Conservation (phyloP, 2,113 vertebrate species). For the Lycaon pictus region DNA sequence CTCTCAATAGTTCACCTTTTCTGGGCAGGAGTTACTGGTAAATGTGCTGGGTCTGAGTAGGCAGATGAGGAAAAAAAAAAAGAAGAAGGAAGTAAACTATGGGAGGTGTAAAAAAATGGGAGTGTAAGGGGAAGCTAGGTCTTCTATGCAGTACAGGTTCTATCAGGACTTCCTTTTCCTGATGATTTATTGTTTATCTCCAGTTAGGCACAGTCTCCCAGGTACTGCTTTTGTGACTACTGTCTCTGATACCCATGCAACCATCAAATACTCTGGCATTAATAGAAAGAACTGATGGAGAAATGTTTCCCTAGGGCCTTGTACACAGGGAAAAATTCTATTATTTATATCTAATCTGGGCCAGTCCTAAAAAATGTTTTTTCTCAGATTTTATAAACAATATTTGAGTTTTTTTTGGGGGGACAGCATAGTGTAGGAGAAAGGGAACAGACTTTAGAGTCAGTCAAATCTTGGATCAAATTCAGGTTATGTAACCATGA, state of each 20-base stretch:
- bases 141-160: not conserved
- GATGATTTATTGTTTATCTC: not conserved
- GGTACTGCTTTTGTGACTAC: not conserved
- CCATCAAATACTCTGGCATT: not conserved
- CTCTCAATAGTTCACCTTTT: not conserved
- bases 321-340: not conserved
- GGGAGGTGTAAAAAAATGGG: not conserved
- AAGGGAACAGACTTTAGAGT: not conserved
- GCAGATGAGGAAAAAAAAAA: not conserved
- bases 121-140: not conserved
- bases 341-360: not conserved
- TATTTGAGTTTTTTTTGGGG: not conserved
- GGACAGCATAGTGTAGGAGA: not conserved
- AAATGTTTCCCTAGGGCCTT: not conserved
- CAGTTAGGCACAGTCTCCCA: not conserved
- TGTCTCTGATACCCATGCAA: not conserved
- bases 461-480: not conserved
- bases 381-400: slow-evolving; percentile 10
- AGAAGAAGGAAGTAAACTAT: not conserved
- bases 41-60: not conserved
- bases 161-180: not conserved
- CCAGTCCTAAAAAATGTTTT: not conserved
- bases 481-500: not conserved
- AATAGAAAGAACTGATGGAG: not conserved
- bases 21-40: not conserved